These are phyloP conservation scores for Crotalus helleri DNA, from an alignment of 2,113 vertebrate species.

Conservation along the genomic window DNA sequence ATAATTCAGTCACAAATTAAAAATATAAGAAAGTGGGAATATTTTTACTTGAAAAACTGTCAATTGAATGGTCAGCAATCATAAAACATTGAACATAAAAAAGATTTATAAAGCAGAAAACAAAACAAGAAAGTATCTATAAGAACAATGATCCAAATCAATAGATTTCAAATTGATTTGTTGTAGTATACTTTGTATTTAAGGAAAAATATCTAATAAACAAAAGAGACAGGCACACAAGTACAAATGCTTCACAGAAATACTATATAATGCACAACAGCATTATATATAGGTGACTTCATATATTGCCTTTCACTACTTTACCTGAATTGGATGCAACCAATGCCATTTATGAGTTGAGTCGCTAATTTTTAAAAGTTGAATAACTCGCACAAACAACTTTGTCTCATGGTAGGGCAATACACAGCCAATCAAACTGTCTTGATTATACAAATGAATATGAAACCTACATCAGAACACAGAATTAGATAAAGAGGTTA, in stretches of 20 bases:
- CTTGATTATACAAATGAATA: constrained; percentile 89
- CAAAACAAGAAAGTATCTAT: background rate
- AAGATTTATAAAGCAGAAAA: background rate
- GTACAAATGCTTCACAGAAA: background rate
- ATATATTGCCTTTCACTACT: constrained; percentile 26
- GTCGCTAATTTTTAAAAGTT: constrained; percentile 83
- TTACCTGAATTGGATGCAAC: constrained; percentile 87
- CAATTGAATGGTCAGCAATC: no score
- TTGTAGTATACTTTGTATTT: background rate
- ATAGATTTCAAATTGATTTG: background rate
- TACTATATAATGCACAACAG: background rate
- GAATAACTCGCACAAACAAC: constrained; percentile 88
- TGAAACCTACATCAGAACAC: constrained; percentile 79
- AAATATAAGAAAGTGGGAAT: background rate
- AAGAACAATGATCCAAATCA: background rate
- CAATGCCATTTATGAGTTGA: constrained; percentile 88
- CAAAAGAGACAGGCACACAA: background rate
- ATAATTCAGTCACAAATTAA: background rate
- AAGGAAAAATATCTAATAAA: background rate
- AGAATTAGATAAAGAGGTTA: background rate
- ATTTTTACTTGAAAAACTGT: background rate
- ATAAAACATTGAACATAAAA: background rate
- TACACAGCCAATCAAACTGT: constrained; percentile 86
- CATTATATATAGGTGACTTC: background rate
- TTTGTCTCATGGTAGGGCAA: constrained; percentile 93